These are phyloP conservation scores for Cinclus cinclus DNA, from an alignment of 2,113 vertebrate genomes.

Conservation along the genomic window DNA sequence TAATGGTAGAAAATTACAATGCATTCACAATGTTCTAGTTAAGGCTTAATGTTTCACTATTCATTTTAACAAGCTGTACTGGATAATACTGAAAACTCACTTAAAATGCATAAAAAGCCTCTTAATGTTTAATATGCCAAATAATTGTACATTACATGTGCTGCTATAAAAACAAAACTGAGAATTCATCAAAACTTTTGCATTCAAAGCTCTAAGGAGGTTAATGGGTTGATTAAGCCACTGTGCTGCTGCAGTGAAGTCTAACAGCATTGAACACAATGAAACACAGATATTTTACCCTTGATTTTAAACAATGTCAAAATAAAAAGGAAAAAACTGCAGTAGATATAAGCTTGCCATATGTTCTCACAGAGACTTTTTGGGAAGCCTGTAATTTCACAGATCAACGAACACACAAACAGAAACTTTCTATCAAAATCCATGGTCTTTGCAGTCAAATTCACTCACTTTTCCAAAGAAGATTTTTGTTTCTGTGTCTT, in stretches of 20 bases:
- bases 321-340: background rate
- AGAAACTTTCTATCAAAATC: background rate
- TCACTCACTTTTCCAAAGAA: background rate
- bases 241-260: background rate
- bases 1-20: background rate
- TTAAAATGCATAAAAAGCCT: constrained; percentile 8
- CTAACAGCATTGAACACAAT: background rate
- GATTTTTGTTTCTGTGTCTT: background rate
- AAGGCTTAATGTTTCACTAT: background rate
- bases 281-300: background rate
- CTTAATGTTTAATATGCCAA: background rate
- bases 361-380: background rate
- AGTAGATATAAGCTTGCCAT: background rate
- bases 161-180: constrained; percentile 6
- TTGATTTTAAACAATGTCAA: background rate
- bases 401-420: background rate
- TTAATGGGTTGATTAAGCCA: background rate
- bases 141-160: background rate
- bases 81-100: background rate
- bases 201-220: background rate
- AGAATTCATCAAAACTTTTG: background rate
- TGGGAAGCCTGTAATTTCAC: background rate
- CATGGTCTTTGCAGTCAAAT: background rate
- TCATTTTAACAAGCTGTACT: background rate
- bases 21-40: background rate